phyloP scores from a whole-genome alignment of 2,113 vertebrate genomes.

The Chaetops frenatus region DNA sequence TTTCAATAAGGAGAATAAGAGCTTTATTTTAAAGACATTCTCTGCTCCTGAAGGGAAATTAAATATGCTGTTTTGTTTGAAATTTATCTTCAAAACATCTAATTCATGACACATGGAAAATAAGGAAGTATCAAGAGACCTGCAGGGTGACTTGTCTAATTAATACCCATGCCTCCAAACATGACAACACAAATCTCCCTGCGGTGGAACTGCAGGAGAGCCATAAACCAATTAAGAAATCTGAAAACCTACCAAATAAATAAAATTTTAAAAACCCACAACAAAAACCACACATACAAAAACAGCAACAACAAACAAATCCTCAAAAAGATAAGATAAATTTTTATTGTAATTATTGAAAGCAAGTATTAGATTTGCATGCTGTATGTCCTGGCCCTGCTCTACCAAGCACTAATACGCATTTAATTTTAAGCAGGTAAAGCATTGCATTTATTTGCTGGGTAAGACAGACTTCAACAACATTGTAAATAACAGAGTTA shows the following conservation, averaged over 20 bases:
- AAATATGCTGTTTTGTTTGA: background rate
- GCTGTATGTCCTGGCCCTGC: background rate
- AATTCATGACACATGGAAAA: background rate
- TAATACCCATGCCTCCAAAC: background rate
- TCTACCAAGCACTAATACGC: background rate
- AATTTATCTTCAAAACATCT: background rate
- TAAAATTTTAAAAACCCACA: no score
- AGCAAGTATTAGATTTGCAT: background rate
- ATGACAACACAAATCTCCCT: background rate
- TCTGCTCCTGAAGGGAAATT: background rate
- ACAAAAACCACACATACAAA: no score
- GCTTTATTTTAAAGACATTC: background rate
- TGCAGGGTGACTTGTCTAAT: background rate
- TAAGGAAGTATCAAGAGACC: background rate
- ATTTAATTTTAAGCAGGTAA: background rate
- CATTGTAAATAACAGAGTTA: background rate
- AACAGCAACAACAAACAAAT: background rate
- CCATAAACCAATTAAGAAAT: background rate
- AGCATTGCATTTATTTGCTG: background rate
- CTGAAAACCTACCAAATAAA: background rate
- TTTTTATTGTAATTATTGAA: background rate
- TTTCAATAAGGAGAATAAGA: background rate
- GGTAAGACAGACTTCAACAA: background rate
- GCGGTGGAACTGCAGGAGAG: background rate
- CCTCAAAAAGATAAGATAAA: background rate